These are phyloP conservation scores for Brachionus calyciflorus DNA, from an alignment of 1,140 invertebrate genomes.

Conservation along the genomic window DNA sequence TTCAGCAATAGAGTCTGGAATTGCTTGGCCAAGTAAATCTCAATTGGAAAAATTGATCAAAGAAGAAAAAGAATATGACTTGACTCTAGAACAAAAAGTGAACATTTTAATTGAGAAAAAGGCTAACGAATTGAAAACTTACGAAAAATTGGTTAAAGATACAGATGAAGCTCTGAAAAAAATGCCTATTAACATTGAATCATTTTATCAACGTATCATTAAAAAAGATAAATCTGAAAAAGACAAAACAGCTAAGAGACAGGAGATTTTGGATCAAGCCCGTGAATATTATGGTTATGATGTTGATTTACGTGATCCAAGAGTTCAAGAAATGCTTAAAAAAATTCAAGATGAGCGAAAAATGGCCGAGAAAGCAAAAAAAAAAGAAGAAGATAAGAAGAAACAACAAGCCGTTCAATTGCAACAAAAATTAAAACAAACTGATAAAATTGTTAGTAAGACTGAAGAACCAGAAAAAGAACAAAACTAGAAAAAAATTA, in stretches of 20 bases:
- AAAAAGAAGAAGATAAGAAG: constrained; percentile 46
- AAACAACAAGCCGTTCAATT: neutral
- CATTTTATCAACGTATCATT: neutral
- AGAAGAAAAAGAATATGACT: constrained; percentile 43
- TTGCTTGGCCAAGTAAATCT: neutral
- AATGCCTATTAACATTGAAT: constrained; percentile 36
- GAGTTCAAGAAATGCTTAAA: constrained; percentile 43
- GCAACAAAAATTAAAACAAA: constrained; percentile 42
- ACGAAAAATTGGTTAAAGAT: constrained; percentile 35
- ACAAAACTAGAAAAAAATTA: no score
- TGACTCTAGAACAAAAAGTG: constrained; percentile 38
- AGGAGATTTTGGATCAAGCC: constrained; percentile 17
- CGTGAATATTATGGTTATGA: constrained; percentile 46
- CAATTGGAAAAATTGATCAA: neutral
- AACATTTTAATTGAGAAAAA: constrained; percentile 3
- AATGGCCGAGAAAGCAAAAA: constrained; percentile 17
- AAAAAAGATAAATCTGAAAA: constrained; percentile 20
- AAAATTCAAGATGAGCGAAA: constrained; percentile 42
- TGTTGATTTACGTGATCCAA: constrained; percentile 24
- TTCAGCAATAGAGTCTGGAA: neutral
- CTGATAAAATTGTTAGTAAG: constrained; percentile 6
- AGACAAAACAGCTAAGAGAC: constrained; percentile 32
- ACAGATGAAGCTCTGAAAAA: constrained; percentile 30
- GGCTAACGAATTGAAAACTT: neutral
- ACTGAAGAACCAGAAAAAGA: no score